Evolutionary conservation across 2,888 invertebrate genomes (phyloP), one percentile per base, ranked within the genome.

Genomic region (Desoria tigrina): DNA sequence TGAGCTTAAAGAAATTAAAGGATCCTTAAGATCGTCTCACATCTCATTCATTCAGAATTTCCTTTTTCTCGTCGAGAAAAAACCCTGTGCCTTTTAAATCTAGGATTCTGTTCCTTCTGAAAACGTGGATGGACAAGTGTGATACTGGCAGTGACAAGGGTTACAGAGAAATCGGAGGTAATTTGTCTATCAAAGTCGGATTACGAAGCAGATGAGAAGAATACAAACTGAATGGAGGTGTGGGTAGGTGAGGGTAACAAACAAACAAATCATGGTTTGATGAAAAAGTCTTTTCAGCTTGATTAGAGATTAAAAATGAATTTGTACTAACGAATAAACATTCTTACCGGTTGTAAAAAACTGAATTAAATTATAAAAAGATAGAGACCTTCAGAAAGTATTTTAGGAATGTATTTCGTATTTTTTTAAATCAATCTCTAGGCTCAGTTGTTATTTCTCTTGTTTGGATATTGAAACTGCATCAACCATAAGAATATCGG

Each of bases 151-250:
- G 21, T 45, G 45, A 45, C 45, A 45, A 45, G 45, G 45, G 45
- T 45, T 45, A 45, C 45, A 45, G 7, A n/a, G 16, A 55, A 55
- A 55, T 55, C 55, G 7, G 28, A 55, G 55, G 55, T 28, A 55
- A 55, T 55, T 55, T 55, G 55, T 55, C 55, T 27, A 55, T 55
- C 55, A 55, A 55, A 55, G 28, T 55, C 55, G 16, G 45, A 21
- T 45, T 45, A 21, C 45, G 6, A 18, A 21, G 21, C 21, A 21
- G 16, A 18, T 16, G 39, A 11, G 39, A 39, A 9, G 9, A 9
- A 9, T 39, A 45, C 21, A 6, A 45, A 45, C 21, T 18, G 45
- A 45, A 45, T 18, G 45, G 45, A 45, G 45, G n/a, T 21, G n/a
- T 21, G 45, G 45, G 45, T 21, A 45, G n/a, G n/a, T 45, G 21